phyloP scores from a whole-genome alignment of 2,797 vertebrate species.

The Enteromius paludinosus region DNA sequence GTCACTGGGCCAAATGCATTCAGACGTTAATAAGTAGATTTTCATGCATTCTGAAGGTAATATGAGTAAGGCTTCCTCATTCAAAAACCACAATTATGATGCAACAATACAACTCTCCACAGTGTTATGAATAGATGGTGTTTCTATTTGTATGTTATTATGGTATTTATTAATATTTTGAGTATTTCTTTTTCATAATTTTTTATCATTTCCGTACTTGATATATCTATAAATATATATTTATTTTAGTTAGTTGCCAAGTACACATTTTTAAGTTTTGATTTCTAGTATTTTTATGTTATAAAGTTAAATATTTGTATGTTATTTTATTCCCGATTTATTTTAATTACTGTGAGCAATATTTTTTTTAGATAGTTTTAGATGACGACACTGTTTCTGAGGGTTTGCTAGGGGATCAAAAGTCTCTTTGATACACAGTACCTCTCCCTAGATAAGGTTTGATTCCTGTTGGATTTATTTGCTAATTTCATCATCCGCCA shows the following conservation, averaged over 20 bases:
- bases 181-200: neutral
- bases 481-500: constrained; percentile 14
- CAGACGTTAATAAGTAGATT: constrained; percentile 21
- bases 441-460: neutral
- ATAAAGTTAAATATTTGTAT: neutral
- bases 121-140: neutral
- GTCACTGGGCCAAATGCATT: constrained; percentile 29
- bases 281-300: neutral
- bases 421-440: neutral
- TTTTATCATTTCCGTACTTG: too few species aligned
- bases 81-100: neutral
- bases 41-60: neutral
- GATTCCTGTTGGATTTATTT: constrained; percentile 1
- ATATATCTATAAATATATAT: too few species aligned
- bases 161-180: neutral
- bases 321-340: neutral
- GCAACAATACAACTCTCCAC: neutral
- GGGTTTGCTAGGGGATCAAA: neutral
- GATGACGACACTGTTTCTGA: neutral
- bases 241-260: neutral
- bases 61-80: neutral
- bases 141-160: neutral
- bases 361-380: neutral
- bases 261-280: neutral
- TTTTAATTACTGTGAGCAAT: neutral